Conservation (phyloP, 2,888 invertebrate species). For the Nomada ferruginata region DNA sequence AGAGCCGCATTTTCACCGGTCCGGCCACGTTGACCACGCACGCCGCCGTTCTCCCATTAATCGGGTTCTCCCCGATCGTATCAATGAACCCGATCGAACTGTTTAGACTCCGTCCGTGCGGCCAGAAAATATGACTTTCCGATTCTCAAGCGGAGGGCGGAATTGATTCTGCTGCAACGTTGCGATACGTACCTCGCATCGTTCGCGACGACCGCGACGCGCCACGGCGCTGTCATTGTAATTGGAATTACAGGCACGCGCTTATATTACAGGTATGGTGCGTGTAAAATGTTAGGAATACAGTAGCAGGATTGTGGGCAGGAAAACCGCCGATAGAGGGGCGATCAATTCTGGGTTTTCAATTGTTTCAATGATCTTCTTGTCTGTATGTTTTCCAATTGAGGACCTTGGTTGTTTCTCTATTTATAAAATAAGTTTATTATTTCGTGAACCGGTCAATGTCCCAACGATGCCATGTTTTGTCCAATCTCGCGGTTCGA, state of each 20-base stretch:
- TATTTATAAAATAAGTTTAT: background rate
- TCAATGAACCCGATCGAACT: constrained; percentile 67
- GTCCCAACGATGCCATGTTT: background rate
- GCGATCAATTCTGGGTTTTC: too few relatives aligned
- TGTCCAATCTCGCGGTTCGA: background rate
- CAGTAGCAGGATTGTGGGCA: too few relatives aligned
- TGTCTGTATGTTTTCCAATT: too few relatives aligned
- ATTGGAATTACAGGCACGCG: background rate
- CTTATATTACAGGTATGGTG: background rate
- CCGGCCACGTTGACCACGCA: constrained; percentile 21
- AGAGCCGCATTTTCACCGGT: constrained; percentile 48
- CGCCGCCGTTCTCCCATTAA: constrained; percentile 56
- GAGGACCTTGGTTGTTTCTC: background rate
- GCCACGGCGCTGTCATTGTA: background rate
- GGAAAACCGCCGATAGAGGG: too few relatives aligned
- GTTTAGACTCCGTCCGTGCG: constrained; percentile 30
- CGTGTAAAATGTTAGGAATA: background rate
- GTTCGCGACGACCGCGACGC: background rate
- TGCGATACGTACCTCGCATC: background rate
- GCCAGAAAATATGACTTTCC: constrained; percentile 32
- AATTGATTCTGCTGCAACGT: constrained; percentile 1
- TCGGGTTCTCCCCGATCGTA: constrained; percentile 54
- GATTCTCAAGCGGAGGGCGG: constrained; percentile 12
- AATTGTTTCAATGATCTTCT: too few relatives aligned
- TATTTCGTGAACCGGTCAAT: background rate